These are phyloP conservation scores for Paradoxurus hermaphroditus DNA, from an alignment of 2,113 vertebrate species.

Conservation along the genomic window DNA sequence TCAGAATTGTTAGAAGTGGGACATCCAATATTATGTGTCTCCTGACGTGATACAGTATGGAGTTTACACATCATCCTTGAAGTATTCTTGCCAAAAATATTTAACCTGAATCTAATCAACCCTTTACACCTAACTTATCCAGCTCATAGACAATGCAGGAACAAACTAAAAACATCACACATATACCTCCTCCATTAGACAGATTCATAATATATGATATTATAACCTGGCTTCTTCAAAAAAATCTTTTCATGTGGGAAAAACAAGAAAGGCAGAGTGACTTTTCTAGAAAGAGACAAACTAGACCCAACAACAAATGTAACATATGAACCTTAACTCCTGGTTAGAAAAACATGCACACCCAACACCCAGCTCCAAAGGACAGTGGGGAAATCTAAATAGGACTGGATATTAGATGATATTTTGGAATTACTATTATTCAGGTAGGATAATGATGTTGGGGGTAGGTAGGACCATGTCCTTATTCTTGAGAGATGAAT, in stretches of 20 bases:
- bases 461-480: neutral
- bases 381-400: neutral
- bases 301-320: neutral
- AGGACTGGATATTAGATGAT: neutral
- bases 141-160: neutral
- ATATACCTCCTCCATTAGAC: neutral
- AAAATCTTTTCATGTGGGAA: neutral
- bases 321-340: neutral
- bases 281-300: constrained; percentile 10
- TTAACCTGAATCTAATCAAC: neutral
- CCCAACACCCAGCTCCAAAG: neutral
- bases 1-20: neutral
- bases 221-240: neutral
- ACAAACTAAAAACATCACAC: neutral
- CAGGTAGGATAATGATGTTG: neutral
- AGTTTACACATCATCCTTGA: neutral
- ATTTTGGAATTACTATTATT: neutral
- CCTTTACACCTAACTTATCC: neutral
- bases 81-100: neutral
- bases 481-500: neutral
- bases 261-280: neutral
- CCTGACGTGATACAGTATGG: neutral
- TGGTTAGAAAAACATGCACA: neutral
- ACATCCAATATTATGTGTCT: neutral
- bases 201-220: neutral